These are phyloP conservation scores for Pollenia angustigena DNA, from an alignment of 2,888 invertebrate species.

Conservation along the genomic window DNA sequence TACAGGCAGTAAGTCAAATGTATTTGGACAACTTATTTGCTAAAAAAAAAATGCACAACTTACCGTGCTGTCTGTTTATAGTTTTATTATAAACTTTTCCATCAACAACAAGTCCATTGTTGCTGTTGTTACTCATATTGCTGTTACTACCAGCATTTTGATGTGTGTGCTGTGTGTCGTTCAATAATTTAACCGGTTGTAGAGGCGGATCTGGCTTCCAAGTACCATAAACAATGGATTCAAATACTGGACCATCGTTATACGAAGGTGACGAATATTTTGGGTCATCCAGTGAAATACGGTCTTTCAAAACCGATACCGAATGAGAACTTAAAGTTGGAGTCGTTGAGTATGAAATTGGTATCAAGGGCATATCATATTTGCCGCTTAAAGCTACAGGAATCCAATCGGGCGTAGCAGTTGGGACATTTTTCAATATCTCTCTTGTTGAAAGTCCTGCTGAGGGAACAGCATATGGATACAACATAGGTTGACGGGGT, in stretches of 20 bases:
- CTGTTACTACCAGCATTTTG: not conserved
- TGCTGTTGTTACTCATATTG: constrained; percentile 16
- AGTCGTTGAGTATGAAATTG: constrained; percentile 5
- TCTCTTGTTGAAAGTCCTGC: constrained; percentile 40
- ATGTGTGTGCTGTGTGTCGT: constrained; percentile 28
- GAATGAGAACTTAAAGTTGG: not conserved
- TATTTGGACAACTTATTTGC: not conserved
- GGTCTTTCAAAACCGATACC: constrained; percentile 48
- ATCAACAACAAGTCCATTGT: constrained; percentile 12
- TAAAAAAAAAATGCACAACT: not conserved
- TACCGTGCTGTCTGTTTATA: constrained; percentile 69
- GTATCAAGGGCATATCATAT: constrained; percentile 4
- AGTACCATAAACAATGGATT: constrained; percentile 79
- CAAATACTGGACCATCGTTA: constrained; percentile 73
- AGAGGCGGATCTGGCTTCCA: constrained; percentile 80
- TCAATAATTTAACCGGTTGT: constrained; percentile 72
- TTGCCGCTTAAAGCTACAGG: constrained; percentile 34
- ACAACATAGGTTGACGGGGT: constrained; percentile 71
- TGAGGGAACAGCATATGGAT: constrained; percentile 70
- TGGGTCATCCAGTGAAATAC: constrained; percentile 29
- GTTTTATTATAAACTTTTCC: constrained; percentile 65
- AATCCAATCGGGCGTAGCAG: constrained; percentile 29
- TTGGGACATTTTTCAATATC: constrained; percentile 1
- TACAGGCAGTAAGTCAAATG: not conserved
- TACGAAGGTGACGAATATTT: constrained; percentile 41